Base-by-base conservation (phyloP, 2,888 invertebrate species). In the Aphidius colemani region DNA sequence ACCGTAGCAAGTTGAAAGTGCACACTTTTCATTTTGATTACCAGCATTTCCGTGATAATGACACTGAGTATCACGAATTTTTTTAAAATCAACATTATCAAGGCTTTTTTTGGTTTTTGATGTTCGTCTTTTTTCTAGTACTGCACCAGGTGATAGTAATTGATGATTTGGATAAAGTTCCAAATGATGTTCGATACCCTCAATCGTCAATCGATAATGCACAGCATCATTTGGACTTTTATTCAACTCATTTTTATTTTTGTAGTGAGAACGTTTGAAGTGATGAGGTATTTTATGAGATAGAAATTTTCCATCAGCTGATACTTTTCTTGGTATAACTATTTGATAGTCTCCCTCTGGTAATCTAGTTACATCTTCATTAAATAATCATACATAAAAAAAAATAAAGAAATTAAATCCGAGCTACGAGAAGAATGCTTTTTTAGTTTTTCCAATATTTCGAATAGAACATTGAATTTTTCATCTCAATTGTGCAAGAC, bases 31-130 rank as follows among this genome's bases (percentile, higher is more conserved):
- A 10, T 70, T 67, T 18, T 76, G 70, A 18, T 80, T 78, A 53
- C 73, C 75, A 49, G 85, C 78, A 8, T 72, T 71, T 3, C 85
- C 85, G 2, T 77, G 79, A 70, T 83, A 85, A 61, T 84, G 84
- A 63, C 84, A 84, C 58, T 78, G 79, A 3, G 70, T 69, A 48
- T 76, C 75, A 10, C 74, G 72, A 11, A 74, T 64, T 48, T 72
- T 67, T 18, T 69, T 70, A 11, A 30, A 30, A 30, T 30, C 3
- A 30, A 30, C 30, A 30, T 30, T 30, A 30, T 30, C 30, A 30
- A 30, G 30, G 0, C 5, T 30, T 30, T 30, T 30, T 30, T 30
- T 30, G 5, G 3, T 30, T 30, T 30, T 30, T 30, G 30, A 30
- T 5, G 5, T 30, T 5, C 30, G 30, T 30, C 30, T 30, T 30